phyloP scores from a whole-genome alignment of 2,888 invertebrate species.

The Maniola hyperantus region DNA sequence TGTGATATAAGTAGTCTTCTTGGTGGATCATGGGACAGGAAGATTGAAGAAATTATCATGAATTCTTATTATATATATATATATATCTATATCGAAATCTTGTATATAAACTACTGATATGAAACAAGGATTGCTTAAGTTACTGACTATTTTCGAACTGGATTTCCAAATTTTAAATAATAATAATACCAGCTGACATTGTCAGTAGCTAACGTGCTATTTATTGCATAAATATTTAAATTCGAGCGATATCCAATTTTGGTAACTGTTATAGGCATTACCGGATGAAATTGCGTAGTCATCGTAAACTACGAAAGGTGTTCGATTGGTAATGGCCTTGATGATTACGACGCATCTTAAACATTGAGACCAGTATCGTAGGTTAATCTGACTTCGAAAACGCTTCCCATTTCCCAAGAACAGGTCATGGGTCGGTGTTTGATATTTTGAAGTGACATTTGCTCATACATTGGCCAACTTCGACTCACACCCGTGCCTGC shows the following conservation, averaged over 20 bases:
- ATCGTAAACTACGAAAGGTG: constrained; percentile 31
- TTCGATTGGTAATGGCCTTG: constrained; percentile 26
- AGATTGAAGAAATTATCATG: no score
- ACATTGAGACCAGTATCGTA: constrained; percentile 38
- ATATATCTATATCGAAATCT: neutral
- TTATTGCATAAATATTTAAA: constrained; percentile 34
- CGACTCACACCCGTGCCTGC: constrained; percentile 50
- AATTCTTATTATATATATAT: no score
- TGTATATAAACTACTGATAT: neutral
- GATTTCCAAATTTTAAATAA: neutral
- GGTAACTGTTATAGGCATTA: constrained; percentile 19
- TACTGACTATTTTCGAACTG: neutral
- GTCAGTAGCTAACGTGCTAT: constrained; percentile 19
- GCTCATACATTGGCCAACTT: constrained; percentile 61
- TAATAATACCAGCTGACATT: constrained; percentile 20
- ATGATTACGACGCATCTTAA: constrained; percentile 29
- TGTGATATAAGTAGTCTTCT: no score
- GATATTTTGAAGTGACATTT: constrained; percentile 76
- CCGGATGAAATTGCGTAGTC: constrained; percentile 34
- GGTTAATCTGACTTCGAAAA: constrained; percentile 47
- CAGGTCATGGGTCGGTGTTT: constrained; percentile 66
- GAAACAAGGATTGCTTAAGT: constrained; percentile 2
- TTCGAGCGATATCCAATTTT: constrained; percentile 18
- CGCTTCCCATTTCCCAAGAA: constrained; percentile 59
- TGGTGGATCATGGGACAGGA: no score